Conservation (phyloP, 1,140 invertebrate species). For the Frieseomelitta varia region DNA sequence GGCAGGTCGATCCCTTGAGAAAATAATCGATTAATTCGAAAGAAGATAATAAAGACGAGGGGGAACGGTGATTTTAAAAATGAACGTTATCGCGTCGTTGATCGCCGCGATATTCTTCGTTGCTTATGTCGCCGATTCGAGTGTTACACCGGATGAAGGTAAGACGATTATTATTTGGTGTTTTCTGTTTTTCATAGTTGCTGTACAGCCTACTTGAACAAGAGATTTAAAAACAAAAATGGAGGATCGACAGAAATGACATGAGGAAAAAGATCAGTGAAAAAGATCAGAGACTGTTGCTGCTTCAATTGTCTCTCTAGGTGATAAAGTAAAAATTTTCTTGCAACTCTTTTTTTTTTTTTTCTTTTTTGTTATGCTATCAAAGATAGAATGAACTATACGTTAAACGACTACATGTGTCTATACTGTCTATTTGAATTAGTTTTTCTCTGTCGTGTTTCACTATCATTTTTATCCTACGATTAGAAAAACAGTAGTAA, state of each 20-base stretch:
- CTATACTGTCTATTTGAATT: neutral
- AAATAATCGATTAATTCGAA: neutral
- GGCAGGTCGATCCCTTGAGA: neutral
- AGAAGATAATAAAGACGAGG: too few relatives aligned
- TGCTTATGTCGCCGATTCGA: slow-evolving; percentile 60
- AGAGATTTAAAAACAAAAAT: neutral
- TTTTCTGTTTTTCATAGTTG: neutral
- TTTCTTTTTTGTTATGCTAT: neutral
- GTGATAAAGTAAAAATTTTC: too few relatives aligned
- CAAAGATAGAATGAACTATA: neutral
- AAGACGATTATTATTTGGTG: slow-evolving; percentile 16
- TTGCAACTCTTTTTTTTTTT: neutral
- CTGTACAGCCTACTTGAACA: neutral
- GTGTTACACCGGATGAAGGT: slow-evolving; percentile 74
- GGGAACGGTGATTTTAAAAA: slow-evolving; percentile 44
- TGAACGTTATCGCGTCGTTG: slow-evolving; percentile 66
- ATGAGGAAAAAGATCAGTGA: too few relatives aligned
- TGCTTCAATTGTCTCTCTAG: too few relatives aligned
- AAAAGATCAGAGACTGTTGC: too few relatives aligned
- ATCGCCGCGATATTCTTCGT: slow-evolving; percentile 68
- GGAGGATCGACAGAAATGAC: neutral
- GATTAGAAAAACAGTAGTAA: neutral
- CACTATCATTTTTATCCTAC: neutral
- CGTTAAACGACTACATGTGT: neutral
- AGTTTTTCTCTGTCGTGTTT: neutral